Evolutionary conservation across 2,113 vertebrate genomes (phyloP), one percentile per base, ranked within the genome.

Genomic region (Dipodomys merriami): DNA sequence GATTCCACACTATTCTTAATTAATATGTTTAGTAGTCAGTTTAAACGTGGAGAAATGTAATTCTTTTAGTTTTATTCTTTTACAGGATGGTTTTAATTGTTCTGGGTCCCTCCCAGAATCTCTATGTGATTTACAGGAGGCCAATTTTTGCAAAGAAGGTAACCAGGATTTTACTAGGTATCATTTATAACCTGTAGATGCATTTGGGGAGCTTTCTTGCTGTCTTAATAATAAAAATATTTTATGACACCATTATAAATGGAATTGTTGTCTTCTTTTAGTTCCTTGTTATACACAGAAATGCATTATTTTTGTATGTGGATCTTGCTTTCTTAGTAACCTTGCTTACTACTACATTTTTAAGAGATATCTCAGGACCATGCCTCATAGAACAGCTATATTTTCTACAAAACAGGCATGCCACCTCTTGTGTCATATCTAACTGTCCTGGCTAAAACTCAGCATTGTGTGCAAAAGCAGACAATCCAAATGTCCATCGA

Each of bases 191-290:
- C 20, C 29, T 44, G 2, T n/a, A 29, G 22, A 78, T 83, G 30
- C 73, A 67, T 35, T 16, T 83, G 23, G 46, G 44, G 2, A 91
- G 62, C 9, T 67, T 10, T 23, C 2, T 0, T 74, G n/a, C 49
- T 44, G n/a, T 33, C 16, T n/a, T 68, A 79, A 81, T 23, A 60
- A 7, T 30, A 0, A 39, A 39, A 39, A 39, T 39, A 39, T 39
- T 39, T 39, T 90, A 46, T 64, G n/a, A 60, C 82, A 18, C 8
- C 27, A 35, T 22, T 60, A 27, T 92, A 94, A 92, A 92, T 53
- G 35, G n/a, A 78, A 73, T 15, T 62, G 20, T 64, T 65, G 72
- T 53, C 46, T 68, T 44, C 23, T 44, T 90, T 86, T 15, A 35
- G 35, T 27, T 84, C 22, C 6, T n/a, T 46, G 46, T 16, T 76